phyloP scores from a whole-genome alignment of 2,113 vertebrate species.

The Chloropsis cyanopogon region DNA sequence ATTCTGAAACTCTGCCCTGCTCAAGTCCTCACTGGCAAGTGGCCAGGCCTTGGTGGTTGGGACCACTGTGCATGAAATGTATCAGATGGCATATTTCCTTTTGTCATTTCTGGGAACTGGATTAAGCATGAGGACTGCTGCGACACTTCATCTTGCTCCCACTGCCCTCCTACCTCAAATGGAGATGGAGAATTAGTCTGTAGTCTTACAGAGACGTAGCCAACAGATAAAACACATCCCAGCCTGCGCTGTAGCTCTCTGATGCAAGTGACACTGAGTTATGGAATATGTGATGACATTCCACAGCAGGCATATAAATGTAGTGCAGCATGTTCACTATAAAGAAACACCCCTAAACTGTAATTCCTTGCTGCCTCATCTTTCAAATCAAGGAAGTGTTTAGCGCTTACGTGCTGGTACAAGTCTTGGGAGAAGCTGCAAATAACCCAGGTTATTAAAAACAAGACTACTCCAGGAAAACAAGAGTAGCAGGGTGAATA shows the following conservation, averaged over 20 bases:
- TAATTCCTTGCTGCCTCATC: background rate
- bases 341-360: background rate
- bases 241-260: background rate
- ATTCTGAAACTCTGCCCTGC: slow-evolving; percentile 20
- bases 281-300: background rate
- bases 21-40: background rate
- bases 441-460: background rate
- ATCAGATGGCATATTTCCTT: slow-evolving; percentile 8
- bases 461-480: background rate
- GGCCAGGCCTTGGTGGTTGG: background rate
- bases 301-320: background rate
- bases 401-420: rapidly evolving
- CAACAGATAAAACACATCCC: background rate
- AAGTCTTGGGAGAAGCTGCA: background rate
- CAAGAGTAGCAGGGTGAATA: background rate
- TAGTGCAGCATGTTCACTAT: background rate
- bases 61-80: background rate
- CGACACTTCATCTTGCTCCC: background rate
- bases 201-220: background rate
- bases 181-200: background rate
- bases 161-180: background rate
- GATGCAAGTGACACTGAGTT: background rate
- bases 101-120: slow-evolving; percentile 45
- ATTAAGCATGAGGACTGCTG: background rate
- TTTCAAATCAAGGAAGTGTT: background rate